Base-by-base conservation (phyloP, 64 coral and sea anemone species). In the Acropora yongei region DNA sequence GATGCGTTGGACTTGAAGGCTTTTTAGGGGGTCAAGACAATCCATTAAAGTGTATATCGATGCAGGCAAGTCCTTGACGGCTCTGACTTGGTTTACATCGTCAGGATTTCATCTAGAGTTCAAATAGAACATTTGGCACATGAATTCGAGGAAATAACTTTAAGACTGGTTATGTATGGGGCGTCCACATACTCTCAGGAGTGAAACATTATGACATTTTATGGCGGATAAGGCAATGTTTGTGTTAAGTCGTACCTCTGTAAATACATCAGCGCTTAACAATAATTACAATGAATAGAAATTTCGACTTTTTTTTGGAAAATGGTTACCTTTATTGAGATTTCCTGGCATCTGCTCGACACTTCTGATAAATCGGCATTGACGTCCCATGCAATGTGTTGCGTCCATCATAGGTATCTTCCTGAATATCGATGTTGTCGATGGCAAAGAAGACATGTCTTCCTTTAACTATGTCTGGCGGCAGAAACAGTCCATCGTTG, bases 391-490 rank as follows among this genome's bases (percentile, higher is more conserved):
- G 74, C 11, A 95, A 60, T 2, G 87, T 95, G 42, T 41, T 17
- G 3, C 57, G 41, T 46, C 92, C 87, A 72, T 94, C 87, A 30
- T 75, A 69, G 2, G 72, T 94, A 69, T 89, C 92, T 47, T 94
- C 88, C 9, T 72, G n/a, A 45, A 95, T 86, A 57, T 95, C 93
- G 5, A 95, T 88, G 77, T 95, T 95, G 49, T 90, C 88, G 11
- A 86, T 55, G n/a, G 93, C 88, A 78, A 89, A 90, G 9, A 89
- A 90, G 9, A 90, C 20, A 85, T 95, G 81, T 6, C 80, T 51
- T 17, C 93, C 86, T 41, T 78, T 57, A 19, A 94, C 93, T 41
- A 94, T 72, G 71, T 90, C 73, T 2, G 87, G 93, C 7, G 88
- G 80, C 16, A 90, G 47, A 57, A 84, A 90, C 16, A 95, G 17